These are phyloP conservation scores for Cebus imitator DNA, from an alignment of 2,113 vertebrate genomes.

Conservation along the genomic window DNA sequence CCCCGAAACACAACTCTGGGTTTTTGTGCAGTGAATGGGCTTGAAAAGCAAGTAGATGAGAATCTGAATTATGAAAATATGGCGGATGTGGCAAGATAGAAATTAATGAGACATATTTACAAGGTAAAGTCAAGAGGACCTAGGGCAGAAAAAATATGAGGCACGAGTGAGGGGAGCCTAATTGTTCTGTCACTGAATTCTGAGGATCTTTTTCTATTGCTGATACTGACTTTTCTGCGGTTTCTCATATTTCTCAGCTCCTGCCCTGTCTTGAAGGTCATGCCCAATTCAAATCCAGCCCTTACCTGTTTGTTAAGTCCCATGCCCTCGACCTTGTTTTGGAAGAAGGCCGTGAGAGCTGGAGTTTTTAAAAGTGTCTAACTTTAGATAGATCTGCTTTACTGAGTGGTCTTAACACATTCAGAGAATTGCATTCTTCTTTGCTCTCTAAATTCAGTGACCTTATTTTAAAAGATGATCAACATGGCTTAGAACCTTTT, in stretches of 20 bases:
- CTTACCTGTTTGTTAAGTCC: not conserved
- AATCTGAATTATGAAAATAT: not conserved
- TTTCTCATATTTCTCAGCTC: not conserved
- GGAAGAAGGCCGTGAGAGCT: not conserved
- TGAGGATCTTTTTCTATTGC: not conserved
- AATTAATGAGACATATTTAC: not conserved
- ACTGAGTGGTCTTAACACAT: not conserved
- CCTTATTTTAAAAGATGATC: constrained; percentile 77
- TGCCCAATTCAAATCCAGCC: not conserved
- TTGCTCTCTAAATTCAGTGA: constrained; percentile 75
- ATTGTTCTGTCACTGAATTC: not conserved
- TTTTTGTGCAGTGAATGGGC: not conserved
- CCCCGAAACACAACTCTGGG: not conserved
- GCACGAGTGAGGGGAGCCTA: not conserved
- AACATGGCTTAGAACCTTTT: constrained; percentile 68
- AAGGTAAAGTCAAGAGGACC: not conserved
- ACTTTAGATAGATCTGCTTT: not conserved
- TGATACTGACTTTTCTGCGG: not conserved
- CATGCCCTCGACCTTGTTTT: not conserved
- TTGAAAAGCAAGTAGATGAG: not conserved
- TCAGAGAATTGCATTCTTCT: not conserved
- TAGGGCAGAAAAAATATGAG: not conserved
- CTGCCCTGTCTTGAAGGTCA: not conserved
- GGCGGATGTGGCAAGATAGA: not conserved
- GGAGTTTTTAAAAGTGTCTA: not conserved